Evolutionary conservation across 2,888 invertebrate species (phyloP).

Genomic region (Nemapogon koenigi): DNA sequence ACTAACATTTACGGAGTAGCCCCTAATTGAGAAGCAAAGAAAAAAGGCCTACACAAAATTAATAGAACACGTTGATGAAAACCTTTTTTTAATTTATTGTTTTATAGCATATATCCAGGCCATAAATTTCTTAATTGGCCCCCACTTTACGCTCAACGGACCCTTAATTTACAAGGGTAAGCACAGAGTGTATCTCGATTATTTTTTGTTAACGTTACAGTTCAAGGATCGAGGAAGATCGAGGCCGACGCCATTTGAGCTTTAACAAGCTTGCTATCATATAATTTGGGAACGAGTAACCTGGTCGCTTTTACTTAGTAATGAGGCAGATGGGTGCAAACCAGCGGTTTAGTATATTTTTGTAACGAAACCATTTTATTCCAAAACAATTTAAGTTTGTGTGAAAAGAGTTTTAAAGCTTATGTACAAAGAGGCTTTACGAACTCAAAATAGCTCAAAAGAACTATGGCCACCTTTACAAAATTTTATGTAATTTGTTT

Average conservation of each 20-base stretch:
- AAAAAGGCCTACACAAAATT: slow-evolving; percentile 31
- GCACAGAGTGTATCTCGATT: slow-evolving; percentile 39
- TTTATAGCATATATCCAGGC: slow-evolving; percentile 52
- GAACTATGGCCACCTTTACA: no score
- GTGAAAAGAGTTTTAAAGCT: no score
- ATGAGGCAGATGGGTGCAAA: slow-evolving; percentile 35
- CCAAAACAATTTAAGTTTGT: no score
- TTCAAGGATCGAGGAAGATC: slow-evolving; percentile 17
- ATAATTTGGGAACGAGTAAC: slow-evolving; percentile 39
- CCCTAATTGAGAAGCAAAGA: not conserved
- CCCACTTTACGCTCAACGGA: slow-evolving; percentile 45
- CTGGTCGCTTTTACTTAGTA: slow-evolving; percentile 26
- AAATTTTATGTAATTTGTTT: no score
- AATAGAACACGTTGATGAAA: slow-evolving; percentile 45
- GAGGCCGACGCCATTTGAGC: slow-evolving; percentile 15
- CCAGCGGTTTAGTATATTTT: slow-evolving; percentile 16
- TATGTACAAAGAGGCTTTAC: no score
- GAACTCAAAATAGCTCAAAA: no score
- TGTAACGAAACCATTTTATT: slow-evolving; percentile 46
- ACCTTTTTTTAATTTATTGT: slow-evolving; percentile 57
- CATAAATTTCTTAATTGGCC: slow-evolving; percentile 59
- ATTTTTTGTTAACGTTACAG: slow-evolving; percentile 27
- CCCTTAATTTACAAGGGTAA: slow-evolving; percentile 57
- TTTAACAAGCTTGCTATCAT: slow-evolving; percentile 39
- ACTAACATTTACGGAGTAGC: not conserved